phyloP scores from a whole-genome alignment of 1,140 invertebrate species.

The Linepithema humile region DNA sequence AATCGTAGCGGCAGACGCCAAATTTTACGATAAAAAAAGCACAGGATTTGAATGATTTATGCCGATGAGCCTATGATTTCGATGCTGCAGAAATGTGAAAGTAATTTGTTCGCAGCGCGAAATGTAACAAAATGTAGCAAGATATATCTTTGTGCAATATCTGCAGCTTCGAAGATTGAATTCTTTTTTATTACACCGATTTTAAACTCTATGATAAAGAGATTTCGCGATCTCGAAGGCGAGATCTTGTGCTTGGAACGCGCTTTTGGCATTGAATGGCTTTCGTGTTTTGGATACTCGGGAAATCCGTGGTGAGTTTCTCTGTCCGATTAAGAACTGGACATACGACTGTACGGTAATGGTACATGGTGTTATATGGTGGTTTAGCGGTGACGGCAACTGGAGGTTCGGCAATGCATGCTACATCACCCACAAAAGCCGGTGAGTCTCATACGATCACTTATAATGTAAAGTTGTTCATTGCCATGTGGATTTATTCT shows the following conservation, averaged over 20 bases:
- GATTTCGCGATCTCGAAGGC: background rate
- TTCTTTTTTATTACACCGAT: background rate
- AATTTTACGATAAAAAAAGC: background rate
- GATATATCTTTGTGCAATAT: background rate
- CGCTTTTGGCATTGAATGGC: constrained; percentile 53
- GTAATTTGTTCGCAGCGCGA: background rate
- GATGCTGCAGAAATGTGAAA: background rate
- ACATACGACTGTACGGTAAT: constrained; percentile 73
- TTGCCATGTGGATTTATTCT: background rate
- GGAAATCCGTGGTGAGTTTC: constrained; percentile 52
- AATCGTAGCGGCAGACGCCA: constrained; percentile 9
- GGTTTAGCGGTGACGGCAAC: constrained; percentile 83
- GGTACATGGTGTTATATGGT: constrained; percentile 80
- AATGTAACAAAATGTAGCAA: background rate
- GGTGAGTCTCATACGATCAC: constrained; percentile 82
- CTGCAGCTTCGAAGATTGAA: background rate
- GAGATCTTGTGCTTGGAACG: constrained; percentile 39
- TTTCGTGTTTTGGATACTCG: constrained; percentile 20
- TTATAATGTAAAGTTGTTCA: constrained; percentile 51
- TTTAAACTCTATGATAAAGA: constrained; percentile 23
- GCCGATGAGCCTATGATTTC: background rate
- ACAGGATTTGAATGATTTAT: constrained; percentile 23
- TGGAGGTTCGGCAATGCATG: constrained; percentile 82
- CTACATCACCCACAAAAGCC: constrained; percentile 82
- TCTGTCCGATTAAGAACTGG: constrained; percentile 63